phyloP scores from a whole-genome alignment of 2,888 invertebrate genomes.

The Ophion costatus region DNA sequence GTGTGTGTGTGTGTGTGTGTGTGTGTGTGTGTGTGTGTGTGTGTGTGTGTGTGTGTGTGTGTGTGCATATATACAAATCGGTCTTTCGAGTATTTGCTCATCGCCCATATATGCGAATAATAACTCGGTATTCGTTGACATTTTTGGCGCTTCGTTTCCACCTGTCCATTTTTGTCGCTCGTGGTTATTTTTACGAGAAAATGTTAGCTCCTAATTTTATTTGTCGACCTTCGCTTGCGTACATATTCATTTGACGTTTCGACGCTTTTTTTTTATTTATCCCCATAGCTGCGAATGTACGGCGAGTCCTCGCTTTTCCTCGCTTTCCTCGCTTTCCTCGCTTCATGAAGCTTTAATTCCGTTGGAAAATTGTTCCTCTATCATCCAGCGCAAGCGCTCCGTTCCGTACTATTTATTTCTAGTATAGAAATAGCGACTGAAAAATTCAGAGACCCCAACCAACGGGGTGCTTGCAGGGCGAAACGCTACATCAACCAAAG shows the following conservation, averaged over 20 bases:
- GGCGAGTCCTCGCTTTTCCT: too few relatives aligned
- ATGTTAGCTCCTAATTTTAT: conserved; percentile 70
- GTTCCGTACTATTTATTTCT: background rate
- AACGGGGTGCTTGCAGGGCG: background rate
- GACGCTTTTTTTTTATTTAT: conserved; percentile 45
- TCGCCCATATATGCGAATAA: conserved; percentile 14
- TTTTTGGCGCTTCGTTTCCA: conserved; percentile 47
- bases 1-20: background rate
- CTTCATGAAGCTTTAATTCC: conserved; percentile 22
- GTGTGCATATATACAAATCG: background rate
- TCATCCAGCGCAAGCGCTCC: background rate
- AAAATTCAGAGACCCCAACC: background rate
- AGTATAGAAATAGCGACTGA: background rate
- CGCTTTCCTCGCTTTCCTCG: background rate
- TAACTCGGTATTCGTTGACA: conserved; percentile 43
- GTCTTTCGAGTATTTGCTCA: conserved; percentile 15
- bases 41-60: background rate
- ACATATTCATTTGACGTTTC: conserved; percentile 57
- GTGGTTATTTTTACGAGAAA: conserved; percentile 52
- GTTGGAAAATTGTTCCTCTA: conserved; percentile 10
- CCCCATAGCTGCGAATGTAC: too few relatives aligned
- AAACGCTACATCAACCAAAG: background rate
- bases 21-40: background rate
- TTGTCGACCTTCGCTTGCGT: conserved; percentile 58
- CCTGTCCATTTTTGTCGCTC: conserved; percentile 28